These are phyloP conservation scores for Lampris incognitus DNA, from an alignment of 2,113 vertebrate species.

Conservation along the genomic window DNA sequence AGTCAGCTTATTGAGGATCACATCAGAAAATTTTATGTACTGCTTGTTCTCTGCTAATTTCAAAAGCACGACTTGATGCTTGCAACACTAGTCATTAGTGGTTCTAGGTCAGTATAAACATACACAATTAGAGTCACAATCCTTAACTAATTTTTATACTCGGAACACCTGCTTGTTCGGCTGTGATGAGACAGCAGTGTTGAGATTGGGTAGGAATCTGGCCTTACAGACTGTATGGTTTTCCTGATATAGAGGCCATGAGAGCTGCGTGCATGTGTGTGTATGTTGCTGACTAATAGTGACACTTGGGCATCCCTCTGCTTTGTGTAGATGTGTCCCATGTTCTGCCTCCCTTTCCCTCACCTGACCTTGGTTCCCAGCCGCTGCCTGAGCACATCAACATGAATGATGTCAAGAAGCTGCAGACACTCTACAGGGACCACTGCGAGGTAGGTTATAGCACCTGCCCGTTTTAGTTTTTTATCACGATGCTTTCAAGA, in stretches of 20 bases:
- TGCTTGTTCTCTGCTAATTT: too few species aligned
- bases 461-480: background rate
- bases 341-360: slow-evolving; percentile 90
- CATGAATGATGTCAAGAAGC: slow-evolving; percentile 87
- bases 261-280: background rate
- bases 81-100: background rate
- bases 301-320: slow-evolving; percentile 36
- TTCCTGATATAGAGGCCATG: too few species aligned
- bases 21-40: too few species aligned
- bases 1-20: too few species aligned
- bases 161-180: background rate
- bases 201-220: background rate
- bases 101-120: too few species aligned
- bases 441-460: slow-evolving; percentile 91
- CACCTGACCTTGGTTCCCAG: slow-evolving; percentile 83
- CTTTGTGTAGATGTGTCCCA: slow-evolving; percentile 88
- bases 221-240: background rate
- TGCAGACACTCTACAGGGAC: slow-evolving; percentile 92
- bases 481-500: too few species aligned
- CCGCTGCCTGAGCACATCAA: slow-evolving; percentile 89
- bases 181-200: background rate
- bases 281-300: slow-evolving; percentile 27
- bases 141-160: background rate
- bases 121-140: background rate
- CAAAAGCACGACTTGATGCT: too few species aligned